Evolutionary conservation across 2,888 invertebrate species (phyloP).

Genomic region (Melieria picta): DNA sequence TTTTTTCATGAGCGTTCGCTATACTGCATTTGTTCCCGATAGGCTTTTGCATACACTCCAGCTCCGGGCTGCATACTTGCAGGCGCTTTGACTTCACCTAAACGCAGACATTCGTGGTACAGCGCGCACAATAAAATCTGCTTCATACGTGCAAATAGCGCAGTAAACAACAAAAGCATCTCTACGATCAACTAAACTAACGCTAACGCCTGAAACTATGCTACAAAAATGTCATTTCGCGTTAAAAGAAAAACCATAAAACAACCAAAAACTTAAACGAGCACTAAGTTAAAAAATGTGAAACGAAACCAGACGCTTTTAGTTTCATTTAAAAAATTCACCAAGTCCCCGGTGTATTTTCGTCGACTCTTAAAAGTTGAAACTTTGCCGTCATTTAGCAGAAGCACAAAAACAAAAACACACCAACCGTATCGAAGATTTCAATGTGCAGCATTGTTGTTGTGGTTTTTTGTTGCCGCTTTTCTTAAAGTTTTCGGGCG

Average conservation of each 20-base stretch:
- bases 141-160: too few relatives aligned
- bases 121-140: too few relatives aligned
- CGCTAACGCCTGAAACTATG: slow-evolving; percentile 25
- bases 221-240: slow-evolving; percentile 20
- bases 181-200: too few relatives aligned
- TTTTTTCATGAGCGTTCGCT: too few relatives aligned
- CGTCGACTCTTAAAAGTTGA: background rate
- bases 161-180: too few relatives aligned
- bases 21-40: too few relatives aligned
- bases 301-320: background rate
- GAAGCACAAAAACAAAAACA: background rate
- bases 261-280: background rate
- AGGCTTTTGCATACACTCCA: too few relatives aligned
- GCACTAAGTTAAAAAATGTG: too few relatives aligned
- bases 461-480: background rate
- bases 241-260: slow-evolving; percentile 2
- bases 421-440: background rate
- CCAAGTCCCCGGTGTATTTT: slow-evolving; percentile 10
- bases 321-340: slow-evolving; percentile 9
- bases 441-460: background rate
- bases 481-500: background rate
- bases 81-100: too few relatives aligned
- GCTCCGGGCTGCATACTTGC: too few relatives aligned
- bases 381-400: slow-evolving; percentile 9
- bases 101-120: too few relatives aligned